Conservation (phyloP, 1,140 invertebrate genomes). For the Vollenhovia emeryi region DNA sequence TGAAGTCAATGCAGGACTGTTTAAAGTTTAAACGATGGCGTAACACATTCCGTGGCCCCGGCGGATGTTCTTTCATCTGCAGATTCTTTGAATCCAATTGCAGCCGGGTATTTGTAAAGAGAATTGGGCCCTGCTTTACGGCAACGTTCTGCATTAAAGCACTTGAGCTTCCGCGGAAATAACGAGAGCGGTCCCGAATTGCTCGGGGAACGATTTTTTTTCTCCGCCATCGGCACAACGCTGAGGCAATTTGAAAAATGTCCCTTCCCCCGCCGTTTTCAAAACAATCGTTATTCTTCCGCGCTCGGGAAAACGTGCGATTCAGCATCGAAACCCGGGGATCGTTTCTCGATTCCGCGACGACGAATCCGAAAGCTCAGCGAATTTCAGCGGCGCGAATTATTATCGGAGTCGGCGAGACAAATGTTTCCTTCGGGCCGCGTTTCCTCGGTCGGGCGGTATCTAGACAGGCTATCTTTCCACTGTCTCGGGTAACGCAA, state of each 20-base stretch:
- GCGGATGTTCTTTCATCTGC: constrained; percentile 46
- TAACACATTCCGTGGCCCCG: neutral
- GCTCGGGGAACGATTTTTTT: neutral
- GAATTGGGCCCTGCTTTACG: constrained; percentile 2
- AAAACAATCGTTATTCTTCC: constrained; percentile 54
- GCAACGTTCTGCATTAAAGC: neutral
- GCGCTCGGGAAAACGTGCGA: constrained; percentile 3
- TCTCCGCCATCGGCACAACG: neutral
- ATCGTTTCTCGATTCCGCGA: constrained; percentile 48
- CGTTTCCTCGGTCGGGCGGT: constrained; percentile 39
- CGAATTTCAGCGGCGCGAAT: constrained; percentile 57
- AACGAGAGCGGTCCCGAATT: neutral
- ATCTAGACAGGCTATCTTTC: constrained; percentile 56
- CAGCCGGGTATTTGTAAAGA: neutral
- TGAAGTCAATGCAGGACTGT: constrained; percentile 40
- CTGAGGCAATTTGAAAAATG: constrained; percentile 5
- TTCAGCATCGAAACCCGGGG: constrained; percentile 38
- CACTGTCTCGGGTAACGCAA: constrained; percentile 51
- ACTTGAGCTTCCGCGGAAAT: neutral
- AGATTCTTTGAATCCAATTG: constrained; percentile 40
- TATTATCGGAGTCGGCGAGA: constrained; percentile 48
- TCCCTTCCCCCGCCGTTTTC: neutral
- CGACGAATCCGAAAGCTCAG: constrained; percentile 51
- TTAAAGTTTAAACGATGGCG: constrained; percentile 35
- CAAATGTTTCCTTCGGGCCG: constrained; percentile 66